Base-by-base conservation (phyloP, 1,140 invertebrate genomes). In the Trichoplusia ni region DNA sequence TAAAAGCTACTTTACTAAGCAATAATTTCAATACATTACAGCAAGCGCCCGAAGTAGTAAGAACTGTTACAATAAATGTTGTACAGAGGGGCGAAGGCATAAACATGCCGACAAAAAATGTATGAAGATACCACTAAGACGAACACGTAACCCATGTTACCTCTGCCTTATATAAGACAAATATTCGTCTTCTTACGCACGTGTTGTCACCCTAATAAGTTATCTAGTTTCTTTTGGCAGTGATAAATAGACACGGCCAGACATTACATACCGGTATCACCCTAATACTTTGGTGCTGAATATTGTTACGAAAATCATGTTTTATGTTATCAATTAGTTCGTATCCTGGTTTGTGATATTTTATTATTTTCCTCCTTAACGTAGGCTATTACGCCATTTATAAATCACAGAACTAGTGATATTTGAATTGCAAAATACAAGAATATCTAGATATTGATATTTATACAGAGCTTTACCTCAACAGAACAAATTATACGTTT, bases 171-270 rank as follows among this genome's bases (percentile, higher is more conserved):
- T 65, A 64, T 21, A 69, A 61, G 54, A 69, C 53, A 69, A 66
- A 69, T 69, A 64, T 35, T 59, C n/a, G n/a, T n/a, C 23, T 66
- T 54, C 18, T 54, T 54, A 47, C 53, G 14, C 53, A 62, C 56
- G 33, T 54, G 49, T 63, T 37, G 27, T 56, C 67, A 21, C 21
- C 23, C 59, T 69, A 71, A 68, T 70, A 74, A 60, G 46, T 70
- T 71, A 77, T 64, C 64, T 62, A 66, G 62, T 68, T 74, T 68
- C 63, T 35, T 68, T 46, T 59, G 67, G 59, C 69, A 67, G 67
- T 46, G 63, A 70, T 71, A 74, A 73, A 75, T 75, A 67, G 67
- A 63, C 44, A 62, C 18, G 33, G 49, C 44, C 33, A 9, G 51
- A 58, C 67, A 73, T 70, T 72, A 73, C n/a, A n/a, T 62, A 47